Base-by-base conservation (phyloP, 2,888 invertebrate species). In the Syrphus vitripennis region DNA sequence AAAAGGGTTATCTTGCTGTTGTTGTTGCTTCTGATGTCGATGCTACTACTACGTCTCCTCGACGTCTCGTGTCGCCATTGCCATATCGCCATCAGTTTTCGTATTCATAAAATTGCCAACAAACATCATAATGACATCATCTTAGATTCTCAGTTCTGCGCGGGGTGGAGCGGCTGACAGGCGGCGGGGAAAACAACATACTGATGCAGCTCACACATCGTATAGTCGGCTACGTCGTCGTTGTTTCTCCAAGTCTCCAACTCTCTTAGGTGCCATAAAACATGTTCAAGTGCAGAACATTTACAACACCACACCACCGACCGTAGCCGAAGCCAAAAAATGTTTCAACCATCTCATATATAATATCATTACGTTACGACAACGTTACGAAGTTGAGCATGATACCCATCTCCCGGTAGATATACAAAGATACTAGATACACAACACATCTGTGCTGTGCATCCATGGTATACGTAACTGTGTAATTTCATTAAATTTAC, bases 231-330 rank as follows among this genome's bases (percentile, higher is more conserved):
- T 29, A 19, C 26, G 9, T 26, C n/a, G 14, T 50, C 9, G 1
- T 31, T 5, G 65, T 53, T 53, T 69, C 67, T 34, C 21, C 26
- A 34, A 50, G 48, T 50, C 34, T 50, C 57, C 81, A 21, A 31
- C 29, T 77, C 86, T 67, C 86, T 77, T 77, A 86, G 86, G 82
- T 86, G 82, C 77, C 69, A 82, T 86, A 70, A 82, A 77, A 82
- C 86, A 86, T 86, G 86, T 78, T 82, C 86, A 82, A 86, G 81
- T 82, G 74, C 77, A 86, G 16, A 77, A 77, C 77, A 79, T 74
- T 61, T 55, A 77, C 71, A 69, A 67, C 74, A 59, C 50, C 50
- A 50, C 24, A 34, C 34, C 34, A 34, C 34, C 34, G n/a, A 21
- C 31, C 31, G 74, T 37, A 40, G 12, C 37, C 24, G 14, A 61